These are phyloP conservation scores for Cuniculus paca DNA, from an alignment of 2,797 vertebrate genomes.

Conservation along the genomic window DNA sequence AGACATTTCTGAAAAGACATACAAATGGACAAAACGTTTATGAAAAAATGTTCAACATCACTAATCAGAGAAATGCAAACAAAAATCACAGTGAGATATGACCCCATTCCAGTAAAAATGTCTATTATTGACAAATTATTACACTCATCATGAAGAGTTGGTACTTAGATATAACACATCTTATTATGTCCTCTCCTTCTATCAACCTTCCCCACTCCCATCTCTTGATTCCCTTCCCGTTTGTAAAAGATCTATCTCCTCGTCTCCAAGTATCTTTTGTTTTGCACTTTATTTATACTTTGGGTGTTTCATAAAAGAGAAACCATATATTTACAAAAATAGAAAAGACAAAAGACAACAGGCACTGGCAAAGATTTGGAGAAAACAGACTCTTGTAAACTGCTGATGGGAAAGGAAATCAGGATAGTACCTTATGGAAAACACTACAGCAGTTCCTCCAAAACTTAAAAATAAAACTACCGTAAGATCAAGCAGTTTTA, in stretches of 20 bases:
- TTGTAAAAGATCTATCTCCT: neutral
- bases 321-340: neutral
- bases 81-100: neutral
- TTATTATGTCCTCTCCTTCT: neutral
- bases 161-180: neutral
- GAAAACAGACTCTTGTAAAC: neutral
- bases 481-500: neutral
- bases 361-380: neutral
- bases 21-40: neutral
- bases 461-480: neutral
- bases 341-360: neutral
- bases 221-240: neutral
- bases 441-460: neutral
- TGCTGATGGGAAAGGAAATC: neutral
- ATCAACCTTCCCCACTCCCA: neutral
- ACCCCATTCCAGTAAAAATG: too few species aligned
- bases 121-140: neutral
- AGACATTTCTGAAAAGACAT: neutral
- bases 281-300: neutral
- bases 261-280: neutral
- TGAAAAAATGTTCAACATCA: neutral
- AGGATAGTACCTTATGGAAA: neutral
- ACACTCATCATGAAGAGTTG: neutral
- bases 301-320: neutral
- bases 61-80: neutral